A percentile compares a stretch with the other conserved stretches of the same genome.
Evolutionary conservation across 2,113 vertebrate species (phyloP).

Genomic region (Puma concolor): DNA sequence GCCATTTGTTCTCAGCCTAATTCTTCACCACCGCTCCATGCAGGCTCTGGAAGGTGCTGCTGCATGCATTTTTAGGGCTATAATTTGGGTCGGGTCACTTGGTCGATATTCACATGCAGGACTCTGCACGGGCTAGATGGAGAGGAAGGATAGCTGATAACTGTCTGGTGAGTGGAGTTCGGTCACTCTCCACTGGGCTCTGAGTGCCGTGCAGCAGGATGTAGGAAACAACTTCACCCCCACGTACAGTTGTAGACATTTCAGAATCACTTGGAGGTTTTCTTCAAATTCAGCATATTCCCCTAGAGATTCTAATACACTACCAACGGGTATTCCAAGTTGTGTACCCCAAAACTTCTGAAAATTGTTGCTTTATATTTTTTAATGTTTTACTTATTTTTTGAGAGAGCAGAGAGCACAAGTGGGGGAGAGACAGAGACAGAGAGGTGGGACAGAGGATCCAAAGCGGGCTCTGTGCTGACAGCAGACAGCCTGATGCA

Average conservation of each 20-base stretch:
- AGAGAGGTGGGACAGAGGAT: too few relatives aligned
- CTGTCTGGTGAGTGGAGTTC: accelerated
- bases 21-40: background rate
- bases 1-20: background rate
- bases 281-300: background rate
- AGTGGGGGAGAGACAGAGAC: too few relatives aligned
- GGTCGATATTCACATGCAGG: background rate
- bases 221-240: background rate
- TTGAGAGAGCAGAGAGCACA: too few relatives aligned
- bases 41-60: background rate
- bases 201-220: background rate
- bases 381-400: too few relatives aligned
- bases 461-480: too few relatives aligned
- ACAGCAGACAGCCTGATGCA: too few relatives aligned
- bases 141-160: background rate
- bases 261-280: background rate
- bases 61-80: background rate
- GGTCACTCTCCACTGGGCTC: background rate
- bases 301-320: background rate
- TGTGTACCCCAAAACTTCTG: background rate
- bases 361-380: background rate
- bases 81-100: background rate
- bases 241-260: background rate
- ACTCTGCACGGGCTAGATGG: background rate
- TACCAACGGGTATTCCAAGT: background rate